phyloP scores from a whole-genome alignment of 2,888 invertebrate genomes.

The Mythimna vitellina region DNA sequence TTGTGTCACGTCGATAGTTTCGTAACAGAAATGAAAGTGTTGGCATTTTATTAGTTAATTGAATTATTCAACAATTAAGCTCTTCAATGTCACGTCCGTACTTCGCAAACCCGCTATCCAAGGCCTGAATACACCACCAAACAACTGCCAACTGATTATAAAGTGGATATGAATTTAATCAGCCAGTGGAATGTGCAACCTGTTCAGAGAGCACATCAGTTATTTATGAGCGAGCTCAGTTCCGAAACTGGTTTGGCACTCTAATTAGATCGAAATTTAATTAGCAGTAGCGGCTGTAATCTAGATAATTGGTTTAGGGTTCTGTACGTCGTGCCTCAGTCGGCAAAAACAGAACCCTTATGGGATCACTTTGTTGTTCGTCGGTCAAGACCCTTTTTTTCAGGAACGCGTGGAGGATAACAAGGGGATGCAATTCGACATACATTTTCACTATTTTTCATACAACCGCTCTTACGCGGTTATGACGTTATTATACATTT shows the following conservation, averaged over 20 bases:
- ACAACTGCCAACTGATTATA: constrained; percentile 30
- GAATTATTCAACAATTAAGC: constrained; percentile 17
- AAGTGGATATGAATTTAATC: constrained; percentile 21
- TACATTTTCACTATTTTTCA: too few species aligned
- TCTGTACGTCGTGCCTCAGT: too few species aligned
- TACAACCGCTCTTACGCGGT: too few species aligned
- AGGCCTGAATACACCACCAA: constrained; percentile 17
- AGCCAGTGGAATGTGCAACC: constrained; percentile 30
- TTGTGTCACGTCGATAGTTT: neutral
- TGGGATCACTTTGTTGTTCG: too few species aligned
- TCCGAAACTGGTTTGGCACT: constrained; percentile 19
- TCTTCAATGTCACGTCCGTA: constrained; percentile 21
- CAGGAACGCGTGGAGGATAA: too few species aligned
- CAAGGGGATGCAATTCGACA: too few species aligned
- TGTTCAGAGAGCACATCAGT: constrained; percentile 24
- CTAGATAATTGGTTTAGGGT: neutral
- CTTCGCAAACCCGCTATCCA: constrained; percentile 2
- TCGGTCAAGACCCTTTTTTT: too few species aligned
- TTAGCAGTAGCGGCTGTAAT: constrained; percentile 9
- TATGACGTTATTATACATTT: too few species aligned
- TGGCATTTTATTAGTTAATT: neutral
- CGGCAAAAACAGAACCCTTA: too few species aligned
- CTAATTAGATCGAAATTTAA: neutral
- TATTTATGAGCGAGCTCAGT: constrained; percentile 1
- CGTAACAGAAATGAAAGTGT: neutral